Base-by-base conservation (phyloP, 2,797 vertebrate genomes). In the Micromesistius poutassou region DNA sequence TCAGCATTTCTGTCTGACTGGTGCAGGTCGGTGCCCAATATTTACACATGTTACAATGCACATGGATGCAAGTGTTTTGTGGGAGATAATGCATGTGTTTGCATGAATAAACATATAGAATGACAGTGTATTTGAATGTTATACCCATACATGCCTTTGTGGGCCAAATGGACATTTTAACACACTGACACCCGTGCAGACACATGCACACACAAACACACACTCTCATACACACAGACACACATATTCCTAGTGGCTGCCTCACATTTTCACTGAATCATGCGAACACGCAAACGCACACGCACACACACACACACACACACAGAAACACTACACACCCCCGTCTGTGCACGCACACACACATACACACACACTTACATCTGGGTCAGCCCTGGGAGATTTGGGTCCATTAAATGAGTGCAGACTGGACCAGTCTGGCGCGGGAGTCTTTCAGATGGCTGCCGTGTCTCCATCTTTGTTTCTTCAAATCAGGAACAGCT, bases 401-500 rank as follows among this genome's bases (percentile, higher is more conserved):
- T 89, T 88, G 46, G 82, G 85, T 78, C 88, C 91, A 91, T 93
- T 91, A 93, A 91, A 89, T 46, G 81, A 84, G 89, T 85, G 87
- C 84, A 86, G 81, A 81, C 89, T 79, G 13, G 89, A 90, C 88
- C 89, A 80, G 74, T 77, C 46, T 62, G 75, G 31, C 28, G 55
- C 75, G 81, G 78, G 84, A 83, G 87, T 91, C 90, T 91, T 88
- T 94, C 90, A 91, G 90, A 92, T 91, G 88, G 82, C 89, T 88
- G 89, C 86, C 73, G 83, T 88, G 84, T 86, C 88, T 88, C 84
- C 89, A 86, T 86, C 87, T 91, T 91, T 92, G 93, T 91, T 30
- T 92, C 91, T 91, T 89, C 89, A 91, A 92, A 93, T 89, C 92
- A 92, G 91, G 88, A 93, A 90, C 93, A 93, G 93, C 93, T 94